Conservation (phyloP, 1,140 invertebrate species). For the Trichonephila clavata region DNA sequence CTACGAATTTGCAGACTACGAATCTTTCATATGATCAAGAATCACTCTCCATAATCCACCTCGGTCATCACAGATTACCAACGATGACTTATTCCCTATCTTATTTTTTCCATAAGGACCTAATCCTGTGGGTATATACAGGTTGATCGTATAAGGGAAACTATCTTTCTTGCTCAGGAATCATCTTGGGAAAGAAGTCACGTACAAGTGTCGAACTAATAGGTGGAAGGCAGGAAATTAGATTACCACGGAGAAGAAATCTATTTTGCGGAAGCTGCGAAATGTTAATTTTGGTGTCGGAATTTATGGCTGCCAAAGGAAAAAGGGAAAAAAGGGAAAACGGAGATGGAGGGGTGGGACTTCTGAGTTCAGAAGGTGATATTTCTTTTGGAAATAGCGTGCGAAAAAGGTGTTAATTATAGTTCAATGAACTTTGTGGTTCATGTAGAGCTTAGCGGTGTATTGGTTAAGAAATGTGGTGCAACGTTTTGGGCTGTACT, state of each 20-base stretch:
- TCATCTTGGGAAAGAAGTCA: slow-evolving; percentile 25
- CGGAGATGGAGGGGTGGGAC: too few species aligned
- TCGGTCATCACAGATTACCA: not conserved
- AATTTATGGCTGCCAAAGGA: slow-evolving; percentile 18
- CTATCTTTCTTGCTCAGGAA: not conserved
- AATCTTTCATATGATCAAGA: slow-evolving; percentile 10
- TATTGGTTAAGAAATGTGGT: not conserved
- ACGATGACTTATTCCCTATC: slow-evolving; percentile 19
- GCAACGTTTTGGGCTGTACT: not conserved
- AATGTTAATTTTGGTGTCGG: slow-evolving; percentile 39
- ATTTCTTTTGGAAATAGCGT: slow-evolving; percentile 29
- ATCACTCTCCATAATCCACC: not conserved
- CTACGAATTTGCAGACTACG: not conserved
- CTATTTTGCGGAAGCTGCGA: slow-evolving; percentile 43
- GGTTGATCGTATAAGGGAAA: not conserved
- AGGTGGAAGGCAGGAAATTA: slow-evolving; percentile 56
- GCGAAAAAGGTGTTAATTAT: slow-evolving; percentile 22
- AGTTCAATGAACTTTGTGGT: not conserved
- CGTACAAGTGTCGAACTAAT: slow-evolving; percentile 52
- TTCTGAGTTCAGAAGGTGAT: not conserved
- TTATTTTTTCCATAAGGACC: slow-evolving; percentile 39
- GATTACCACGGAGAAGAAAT: slow-evolving; percentile 50
- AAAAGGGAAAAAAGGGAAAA: not conserved
- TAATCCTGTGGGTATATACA: slow-evolving; percentile 42
- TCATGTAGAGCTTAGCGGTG: not conserved